Conservation (phyloP, 2,113 vertebrate species). For the Antechinus flavipes region DNA sequence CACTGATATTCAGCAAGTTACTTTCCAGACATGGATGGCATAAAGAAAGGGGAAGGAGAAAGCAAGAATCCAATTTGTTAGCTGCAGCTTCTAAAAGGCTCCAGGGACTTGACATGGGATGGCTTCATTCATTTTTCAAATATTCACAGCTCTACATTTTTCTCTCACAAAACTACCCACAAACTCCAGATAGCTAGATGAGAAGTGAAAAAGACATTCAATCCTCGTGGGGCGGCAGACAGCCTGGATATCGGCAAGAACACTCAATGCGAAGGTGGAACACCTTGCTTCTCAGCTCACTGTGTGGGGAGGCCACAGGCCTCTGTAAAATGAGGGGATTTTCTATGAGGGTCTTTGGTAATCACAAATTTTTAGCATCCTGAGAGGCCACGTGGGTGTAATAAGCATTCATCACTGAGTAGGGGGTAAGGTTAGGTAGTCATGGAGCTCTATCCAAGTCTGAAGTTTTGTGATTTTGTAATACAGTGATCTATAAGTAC, state of each 20-base stretch:
- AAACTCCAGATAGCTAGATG: conserved; percentile 7
- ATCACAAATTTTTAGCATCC: not conserved
- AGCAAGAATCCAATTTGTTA: not conserved
- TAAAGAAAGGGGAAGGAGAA: conserved; percentile 4
- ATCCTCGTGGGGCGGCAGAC: not conserved
- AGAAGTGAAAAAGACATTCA: conserved; percentile 15
- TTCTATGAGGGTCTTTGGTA: not conserved
- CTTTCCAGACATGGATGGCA: not conserved
- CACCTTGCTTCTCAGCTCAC: not conserved
- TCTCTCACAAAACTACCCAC: not conserved
- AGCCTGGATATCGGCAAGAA: not conserved
- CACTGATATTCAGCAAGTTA: not conserved
- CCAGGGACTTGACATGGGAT: not conserved
- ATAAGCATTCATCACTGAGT: not conserved
- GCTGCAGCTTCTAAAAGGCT: not conserved
- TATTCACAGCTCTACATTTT: not conserved
- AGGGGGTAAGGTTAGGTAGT: not conserved
- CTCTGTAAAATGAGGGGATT: not conserved
- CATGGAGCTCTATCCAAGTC: not conserved
- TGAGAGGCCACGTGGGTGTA: not conserved
- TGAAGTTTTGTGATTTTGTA: not conserved
- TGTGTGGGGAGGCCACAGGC: not conserved
- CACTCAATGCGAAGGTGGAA: not conserved
- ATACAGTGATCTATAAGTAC: not conserved
- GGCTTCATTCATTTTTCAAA: not conserved